These are phyloP conservation scores for Xenopus borealis DNA, from an alignment of 2,113 vertebrate species.

Conservation along the genomic window DNA sequence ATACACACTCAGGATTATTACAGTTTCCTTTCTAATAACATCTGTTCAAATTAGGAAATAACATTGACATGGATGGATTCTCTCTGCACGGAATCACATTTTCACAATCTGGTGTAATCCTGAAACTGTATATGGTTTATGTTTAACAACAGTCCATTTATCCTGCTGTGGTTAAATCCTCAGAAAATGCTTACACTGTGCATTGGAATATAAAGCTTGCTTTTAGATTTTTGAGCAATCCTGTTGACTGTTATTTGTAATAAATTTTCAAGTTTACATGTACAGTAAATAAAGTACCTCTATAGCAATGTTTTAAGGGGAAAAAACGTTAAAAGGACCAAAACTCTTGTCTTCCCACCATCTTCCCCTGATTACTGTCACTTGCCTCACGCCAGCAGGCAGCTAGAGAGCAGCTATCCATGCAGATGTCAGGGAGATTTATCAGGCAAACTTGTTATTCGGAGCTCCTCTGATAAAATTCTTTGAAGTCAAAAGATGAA, in stretches of 20 bases:
- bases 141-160: conserved; percentile 31
- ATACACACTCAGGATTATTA: too few species aligned
- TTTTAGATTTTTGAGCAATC: too few species aligned
- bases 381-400: neutral
- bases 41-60: conserved; percentile 34
- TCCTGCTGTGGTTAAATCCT: neutral
- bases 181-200: neutral
- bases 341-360: neutral
- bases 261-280: too few species aligned
- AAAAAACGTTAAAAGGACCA: neutral
- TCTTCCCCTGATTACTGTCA: neutral
- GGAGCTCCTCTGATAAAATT: conserved; percentile 1
- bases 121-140: conserved; percentile 9
- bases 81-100: conserved; percentile 39
- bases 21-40: conserved; percentile 10
- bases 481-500: conserved; percentile 44
- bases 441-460: conserved; percentile 28
- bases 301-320: too few species aligned
- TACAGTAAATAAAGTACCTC: too few species aligned
- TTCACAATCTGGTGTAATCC: conserved; percentile 13
- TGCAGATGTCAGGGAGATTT: conserved; percentile 23
- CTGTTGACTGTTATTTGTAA: too few species aligned
- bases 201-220: neutral
- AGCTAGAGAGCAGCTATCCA: neutral
- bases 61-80: conserved; percentile 27